Evolutionary conservation across 2,888 invertebrate genomes (phyloP).

Genomic region (Perizoma flavofasciatum): DNA sequence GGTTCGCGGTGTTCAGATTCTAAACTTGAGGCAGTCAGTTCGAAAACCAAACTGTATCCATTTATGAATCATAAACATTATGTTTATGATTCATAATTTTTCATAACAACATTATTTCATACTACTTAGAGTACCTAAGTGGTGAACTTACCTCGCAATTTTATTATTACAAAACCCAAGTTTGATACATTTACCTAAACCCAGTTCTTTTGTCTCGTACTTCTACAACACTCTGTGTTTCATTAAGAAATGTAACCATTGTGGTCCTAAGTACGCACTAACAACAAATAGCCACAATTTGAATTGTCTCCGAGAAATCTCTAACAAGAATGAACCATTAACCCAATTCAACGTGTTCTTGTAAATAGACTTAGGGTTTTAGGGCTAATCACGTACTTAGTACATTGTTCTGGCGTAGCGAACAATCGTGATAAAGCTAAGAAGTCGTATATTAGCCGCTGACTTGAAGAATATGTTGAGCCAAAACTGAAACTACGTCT

Average conservation of each 20-base stretch:
- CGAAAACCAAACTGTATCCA: too few species aligned
- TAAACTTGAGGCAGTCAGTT: too few species aligned
- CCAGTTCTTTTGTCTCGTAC: conserved; percentile 16
- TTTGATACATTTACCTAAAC: conserved; percentile 10
- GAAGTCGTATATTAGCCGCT: conserved; percentile 18
- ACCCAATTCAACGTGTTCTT: conserved; percentile 28
- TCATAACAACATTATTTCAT: too few species aligned
- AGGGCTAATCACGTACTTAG: conserved; percentile 32
- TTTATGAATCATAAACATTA: too few species aligned
- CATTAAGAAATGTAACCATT: conserved; percentile 31
- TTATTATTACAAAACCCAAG: not conserved
- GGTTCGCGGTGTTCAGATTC: too few species aligned
- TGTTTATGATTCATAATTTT: too few species aligned
- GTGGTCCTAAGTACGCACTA: conserved; percentile 23
- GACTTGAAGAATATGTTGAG: conserved; percentile 7
- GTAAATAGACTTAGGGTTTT: conserved; percentile 28
- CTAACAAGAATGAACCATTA: conserved; percentile 28
- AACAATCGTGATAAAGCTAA: conserved; percentile 25
- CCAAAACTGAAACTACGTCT: not conserved
- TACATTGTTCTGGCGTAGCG: conserved; percentile 20
- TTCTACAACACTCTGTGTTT: conserved; percentile 21
- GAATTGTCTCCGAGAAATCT: conserved; percentile 28
- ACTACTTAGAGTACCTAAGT: too few species aligned
- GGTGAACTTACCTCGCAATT: too few species aligned
- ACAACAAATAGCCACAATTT: conserved; percentile 30